Base-by-base conservation (phyloP, 2,888 invertebrate genomes). In the Ormyrus nitidulus region DNA sequence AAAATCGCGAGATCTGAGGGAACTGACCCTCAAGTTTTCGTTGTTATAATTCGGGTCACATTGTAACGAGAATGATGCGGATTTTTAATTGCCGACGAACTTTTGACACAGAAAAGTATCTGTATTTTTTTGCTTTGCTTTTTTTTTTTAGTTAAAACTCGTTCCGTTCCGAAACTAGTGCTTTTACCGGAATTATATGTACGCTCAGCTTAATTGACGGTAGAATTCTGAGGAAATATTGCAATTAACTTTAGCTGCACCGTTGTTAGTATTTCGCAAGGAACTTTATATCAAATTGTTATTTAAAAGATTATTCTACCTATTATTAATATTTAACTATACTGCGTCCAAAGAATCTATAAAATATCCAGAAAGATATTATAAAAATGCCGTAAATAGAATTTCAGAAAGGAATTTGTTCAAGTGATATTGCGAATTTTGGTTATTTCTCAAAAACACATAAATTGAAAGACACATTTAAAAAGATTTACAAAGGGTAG, bases 71-170 rank as follows among this genome's bases (percentile, higher is more conserved):
- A 75, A 53, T 70, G 53, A 79, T 70, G 61, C 19, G 70, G 65
- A 70, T 79, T 46, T 79, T 76, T 80, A 80, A 76, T 80, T 71
- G 64, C 71, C 13, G 53, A 54, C 70, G 74, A 75, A 51, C 64
- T 69, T 79, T 79, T 65, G 79, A 70, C 69, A 70, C 13, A 79
- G 59, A 79, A 79, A 62, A 19, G 51, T 51, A 53, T 59, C 34
- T 46, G 56, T 13, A 11, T 19, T 59, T 59, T 65, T 53, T 65
- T 44, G 10, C 48, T 13, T 51, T 48, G 5, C 13, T 13, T 34
- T 73, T 19, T 64, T 56, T 54, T 61, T 44, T 49, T 6, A 64
- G 64, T 70, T 58, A 49, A 75, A 76, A 49, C 70, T 70, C 64
- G 19, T 19, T 65, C 53, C 73, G 46, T 53, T 64, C 54, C 64